phyloP scores from a whole-genome alignment of 2,113 vertebrate species.

The Psettodes erumei region DNA sequence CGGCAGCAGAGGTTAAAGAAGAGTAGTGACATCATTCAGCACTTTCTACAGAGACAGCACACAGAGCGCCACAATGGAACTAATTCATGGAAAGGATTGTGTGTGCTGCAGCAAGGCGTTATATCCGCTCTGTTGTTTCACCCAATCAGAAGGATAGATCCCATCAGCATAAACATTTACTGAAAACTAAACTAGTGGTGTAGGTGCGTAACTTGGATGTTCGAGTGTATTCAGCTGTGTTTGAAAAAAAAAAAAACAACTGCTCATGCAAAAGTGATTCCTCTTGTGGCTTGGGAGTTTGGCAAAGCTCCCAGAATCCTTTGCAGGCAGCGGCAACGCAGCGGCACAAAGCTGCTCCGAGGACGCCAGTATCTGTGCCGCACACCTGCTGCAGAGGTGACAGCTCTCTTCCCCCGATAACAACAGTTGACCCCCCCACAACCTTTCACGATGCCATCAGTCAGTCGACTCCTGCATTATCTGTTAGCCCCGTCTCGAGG shows the following conservation, averaged over 20 bases:
- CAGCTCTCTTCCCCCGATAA: constrained; percentile 67
- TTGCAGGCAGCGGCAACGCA: constrained; percentile 52
- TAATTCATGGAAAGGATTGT: constrained; percentile 48
- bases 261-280: constrained; percentile 65
- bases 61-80: constrained; percentile 43
- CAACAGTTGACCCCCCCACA: constrained; percentile 58
- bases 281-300: constrained; percentile 65
- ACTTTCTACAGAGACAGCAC: constrained; percentile 57
- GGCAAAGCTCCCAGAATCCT: constrained; percentile 79
- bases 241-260: constrained; percentile 5
- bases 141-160: constrained; percentile 55
- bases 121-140: constrained; percentile 57
- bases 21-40: constrained; percentile 62
- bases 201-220: constrained; percentile 26
- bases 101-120: constrained; percentile 49
- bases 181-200: constrained; percentile 42
- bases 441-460: constrained; percentile 76
- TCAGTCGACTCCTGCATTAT: constrained; percentile 56
- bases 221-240: constrained; percentile 21
- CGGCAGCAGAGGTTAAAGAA: constrained; percentile 66
- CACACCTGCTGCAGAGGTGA: constrained; percentile 80
- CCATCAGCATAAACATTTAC: constrained; percentile 46
- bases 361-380: constrained; percentile 69
- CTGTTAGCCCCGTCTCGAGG: constrained; percentile 32
- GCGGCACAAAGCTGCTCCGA: constrained; percentile 60